A percentile compares a stretch with the other conserved stretches of the same genome.
Conservation (phyloP, 2,113 vertebrate genomes). For the Melanerpes formicivorus region DNA sequence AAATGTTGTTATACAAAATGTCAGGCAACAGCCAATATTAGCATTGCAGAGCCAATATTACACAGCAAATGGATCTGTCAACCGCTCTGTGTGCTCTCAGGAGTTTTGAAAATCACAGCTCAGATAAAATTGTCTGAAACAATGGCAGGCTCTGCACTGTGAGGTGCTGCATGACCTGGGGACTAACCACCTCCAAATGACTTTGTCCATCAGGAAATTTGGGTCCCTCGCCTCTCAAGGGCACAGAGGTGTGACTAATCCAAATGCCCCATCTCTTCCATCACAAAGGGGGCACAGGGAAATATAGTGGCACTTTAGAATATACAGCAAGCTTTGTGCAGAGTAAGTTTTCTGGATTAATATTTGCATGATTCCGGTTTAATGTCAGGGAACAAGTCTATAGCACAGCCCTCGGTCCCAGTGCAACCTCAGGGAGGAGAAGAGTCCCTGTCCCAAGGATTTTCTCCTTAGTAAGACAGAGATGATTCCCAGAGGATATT, state of each 20-base stretch:
- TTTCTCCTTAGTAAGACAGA: background rate
- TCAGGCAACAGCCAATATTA: slow-evolving; percentile 33
- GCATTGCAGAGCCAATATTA: background rate
- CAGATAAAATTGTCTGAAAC: background rate
- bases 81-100: background rate
- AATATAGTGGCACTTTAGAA: fast-evolving
- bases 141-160: background rate
- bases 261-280: fast-evolving
- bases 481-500: background rate
- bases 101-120: background rate
- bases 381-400: background rate
- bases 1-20: slow-evolving; percentile 27
- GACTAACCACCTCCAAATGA: background rate
- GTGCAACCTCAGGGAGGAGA: background rate
- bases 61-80: background rate
- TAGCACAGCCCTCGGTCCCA: background rate
- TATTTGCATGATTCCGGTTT: fast-evolving
- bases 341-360: background rate
- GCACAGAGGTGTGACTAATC: fast-evolving
- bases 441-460: background rate
- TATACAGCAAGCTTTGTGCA: background rate
- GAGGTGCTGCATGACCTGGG: fast-evolving
- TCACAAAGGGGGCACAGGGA: background rate
- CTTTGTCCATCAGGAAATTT: background rate
- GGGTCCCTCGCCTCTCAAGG: background rate